phyloP scores from a whole-genome alignment of 2,888 invertebrate genomes.

The Zonitis immaculata region DNA sequence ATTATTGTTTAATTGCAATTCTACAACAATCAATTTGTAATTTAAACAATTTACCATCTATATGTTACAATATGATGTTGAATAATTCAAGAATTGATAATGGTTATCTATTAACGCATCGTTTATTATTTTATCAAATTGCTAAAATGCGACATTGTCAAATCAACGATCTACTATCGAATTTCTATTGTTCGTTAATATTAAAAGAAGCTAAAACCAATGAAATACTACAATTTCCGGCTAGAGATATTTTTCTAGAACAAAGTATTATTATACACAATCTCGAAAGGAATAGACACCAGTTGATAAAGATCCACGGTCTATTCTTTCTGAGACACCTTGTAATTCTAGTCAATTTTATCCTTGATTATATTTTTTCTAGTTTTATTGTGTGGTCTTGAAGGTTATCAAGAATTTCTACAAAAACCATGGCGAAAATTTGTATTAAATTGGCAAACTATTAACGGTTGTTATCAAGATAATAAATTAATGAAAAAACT shows the following conservation, averaged over 20 bases:
- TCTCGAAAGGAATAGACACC: too few relatives aligned
- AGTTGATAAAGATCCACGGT: too few relatives aligned
- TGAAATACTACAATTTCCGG: conserved; percentile 31
- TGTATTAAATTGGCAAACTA: conserved; percentile 45
- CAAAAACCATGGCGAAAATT: conserved; percentile 38
- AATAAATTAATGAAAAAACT: conserved; percentile 6
- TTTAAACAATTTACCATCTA: conserved; percentile 21
- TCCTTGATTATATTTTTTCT: conserved; percentile 8
- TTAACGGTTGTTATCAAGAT: conserved; percentile 44
- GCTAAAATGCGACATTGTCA: conserved; percentile 23
- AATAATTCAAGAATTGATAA: conserved; percentile 28
- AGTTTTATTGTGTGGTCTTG: conserved; percentile 51
- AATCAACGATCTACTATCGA: conserved; percentile 14
- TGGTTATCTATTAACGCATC: conserved; percentile 37
- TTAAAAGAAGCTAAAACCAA: conserved; percentile 36
- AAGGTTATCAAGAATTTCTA: conserved; percentile 49
- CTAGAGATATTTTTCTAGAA: conserved; percentile 38
- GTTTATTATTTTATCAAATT: conserved; percentile 31
- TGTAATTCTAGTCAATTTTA: too few relatives aligned
- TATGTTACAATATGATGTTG: conserved; percentile 30
- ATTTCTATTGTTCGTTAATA: conserved; percentile 32
- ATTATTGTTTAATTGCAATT: conserved; percentile 34
- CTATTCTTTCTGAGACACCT: too few relatives aligned
- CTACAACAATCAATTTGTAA: conserved; percentile 25
- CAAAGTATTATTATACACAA: too few relatives aligned